Base-by-base conservation (phyloP, 1,140 invertebrate genomes). In the Diuraphis noxia region DNA sequence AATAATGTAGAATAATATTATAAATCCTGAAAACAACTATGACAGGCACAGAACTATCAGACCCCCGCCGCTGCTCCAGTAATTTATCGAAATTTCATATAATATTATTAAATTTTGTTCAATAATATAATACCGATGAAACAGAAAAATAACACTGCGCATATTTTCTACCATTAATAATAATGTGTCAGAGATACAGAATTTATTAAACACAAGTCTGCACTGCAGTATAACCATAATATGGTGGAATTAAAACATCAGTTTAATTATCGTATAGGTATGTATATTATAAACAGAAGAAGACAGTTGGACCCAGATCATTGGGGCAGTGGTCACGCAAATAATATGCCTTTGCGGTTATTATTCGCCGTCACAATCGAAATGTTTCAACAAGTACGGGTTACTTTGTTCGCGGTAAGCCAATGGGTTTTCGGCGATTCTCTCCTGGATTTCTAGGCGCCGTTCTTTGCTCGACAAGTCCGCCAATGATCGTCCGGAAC, bases 401-500 rank as follows among this genome's bases (percentile, higher is more conserved):
- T 63, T 88, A 30, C 63, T 8, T n/a, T 81, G 79, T 25, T n/a
- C 84, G 1, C 92, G 90, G 93, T 95, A 94, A 43, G 95, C 95
- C 43, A 94, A 88, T 23, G 94, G 94, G 93, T 95, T 95, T 93
- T 95, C 95, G 1, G 94, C 93, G 56, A 93, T 91, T 81, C 95
- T 93, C 92, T 95, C 94, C 89, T 93, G 92, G 40, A 95, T 92
- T 92, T 95, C 95, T 30, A 93, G 92, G 56, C 93, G 92, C 21
- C 95, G 92, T 93, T 95, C 95, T 41, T 94, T 93, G 25, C 92
- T 86, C 25, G 94, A 94, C 19, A 94, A 94, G 92, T 94, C 94
- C 19, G 92, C 92, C 25, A 95, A 56, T 6, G 93, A 93, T 93
- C 95, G 95, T 7, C 95, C 95, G 93, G 93, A 94, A 91, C 95